These are phyloP conservation scores for Cheiracanthium punctorium DNA, from an alignment of 2,888 invertebrate genomes.

Conservation along the genomic window DNA sequence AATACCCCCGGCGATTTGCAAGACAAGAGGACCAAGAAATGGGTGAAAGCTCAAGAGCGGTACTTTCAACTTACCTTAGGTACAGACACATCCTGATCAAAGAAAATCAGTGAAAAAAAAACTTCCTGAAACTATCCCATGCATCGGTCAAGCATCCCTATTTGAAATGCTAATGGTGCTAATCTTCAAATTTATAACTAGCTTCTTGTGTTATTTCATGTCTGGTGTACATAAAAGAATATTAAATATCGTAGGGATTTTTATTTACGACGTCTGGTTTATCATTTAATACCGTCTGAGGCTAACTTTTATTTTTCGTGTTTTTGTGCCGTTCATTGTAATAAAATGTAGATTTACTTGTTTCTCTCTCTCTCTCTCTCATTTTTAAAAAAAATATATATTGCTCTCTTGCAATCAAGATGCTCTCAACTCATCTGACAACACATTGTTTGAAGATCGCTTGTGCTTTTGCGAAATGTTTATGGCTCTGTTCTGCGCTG, in stretches of 20 bases:
- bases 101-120: not conserved
- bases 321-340: not conserved
- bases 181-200: not conserved
- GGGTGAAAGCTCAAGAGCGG: conserved; percentile 54
- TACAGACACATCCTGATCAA: not conserved
- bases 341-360: not conserved
- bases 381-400: too few relatives aligned
- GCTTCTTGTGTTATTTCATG: not conserved
- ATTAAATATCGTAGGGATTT: not conserved
- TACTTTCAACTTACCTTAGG: conserved; percentile 20
- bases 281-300: not conserved
- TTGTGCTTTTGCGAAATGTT: too few relatives aligned
- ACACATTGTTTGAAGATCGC: too few relatives aligned
- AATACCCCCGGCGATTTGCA: not conserved
- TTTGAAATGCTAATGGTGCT: not conserved
- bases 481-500: too few relatives aligned
- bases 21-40: conserved; percentile 26
- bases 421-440: too few relatives aligned
- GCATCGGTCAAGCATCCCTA: not conserved
- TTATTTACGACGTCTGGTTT: not conserved
- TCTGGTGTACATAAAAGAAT: not conserved
- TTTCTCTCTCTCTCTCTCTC: not conserved
- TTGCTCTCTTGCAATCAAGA: too few relatives aligned
- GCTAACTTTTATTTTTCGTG: not conserved
- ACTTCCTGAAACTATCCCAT: not conserved